Conservation (phyloP, 1,140 invertebrate species). For the Pseudomyrmex flavicornis region DNA sequence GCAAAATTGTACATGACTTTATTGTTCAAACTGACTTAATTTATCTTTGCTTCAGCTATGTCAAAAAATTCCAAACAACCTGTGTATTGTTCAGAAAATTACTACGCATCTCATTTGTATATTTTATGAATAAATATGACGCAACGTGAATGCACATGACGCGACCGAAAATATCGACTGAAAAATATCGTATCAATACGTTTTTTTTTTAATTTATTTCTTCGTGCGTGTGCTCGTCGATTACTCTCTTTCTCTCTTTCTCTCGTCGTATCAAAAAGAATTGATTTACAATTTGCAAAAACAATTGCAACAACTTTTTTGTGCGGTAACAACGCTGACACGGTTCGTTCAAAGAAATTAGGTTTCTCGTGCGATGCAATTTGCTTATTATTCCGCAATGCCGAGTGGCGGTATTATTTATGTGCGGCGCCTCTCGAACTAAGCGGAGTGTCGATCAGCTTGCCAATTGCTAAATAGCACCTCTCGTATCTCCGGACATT, state of each 20-base stretch:
- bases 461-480: constrained; percentile 70
- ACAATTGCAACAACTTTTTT: too few species aligned
- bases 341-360: constrained; percentile 35
- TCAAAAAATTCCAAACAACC: background rate
- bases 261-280: too few species aligned
- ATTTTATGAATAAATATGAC: background rate
- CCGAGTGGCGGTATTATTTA: constrained; percentile 63
- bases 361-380: constrained; percentile 49
- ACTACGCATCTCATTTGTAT: background rate
- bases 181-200: background rate
- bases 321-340: background rate
- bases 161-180: background rate
- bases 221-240: too few species aligned
- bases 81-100: background rate
- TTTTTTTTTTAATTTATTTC: background rate
- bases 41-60: too few species aligned
- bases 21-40: too few species aligned
- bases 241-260: too few species aligned
- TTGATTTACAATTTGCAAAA: too few species aligned
- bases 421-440: constrained; percentile 69
- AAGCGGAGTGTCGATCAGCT: constrained; percentile 62
- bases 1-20: too few species aligned
- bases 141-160: background rate
- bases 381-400: constrained; percentile 70
- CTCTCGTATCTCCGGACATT: constrained; percentile 64